Base-by-base conservation (phyloP, 2,797 vertebrate species). In the Astyanax mexicanus region DNA sequence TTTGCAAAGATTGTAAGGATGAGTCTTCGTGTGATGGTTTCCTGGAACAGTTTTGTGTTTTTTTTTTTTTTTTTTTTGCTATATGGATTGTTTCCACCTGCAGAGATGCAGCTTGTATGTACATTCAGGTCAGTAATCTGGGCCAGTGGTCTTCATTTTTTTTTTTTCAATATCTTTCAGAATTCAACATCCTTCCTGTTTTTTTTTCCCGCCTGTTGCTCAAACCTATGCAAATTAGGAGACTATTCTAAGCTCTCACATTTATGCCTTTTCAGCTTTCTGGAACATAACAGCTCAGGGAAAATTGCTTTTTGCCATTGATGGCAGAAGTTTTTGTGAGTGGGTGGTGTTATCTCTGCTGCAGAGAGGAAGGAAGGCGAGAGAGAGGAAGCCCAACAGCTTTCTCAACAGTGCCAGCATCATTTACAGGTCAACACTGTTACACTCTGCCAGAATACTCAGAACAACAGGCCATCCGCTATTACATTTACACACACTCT, bases 211-310 rank as follows among this genome's bases (percentile, higher is more conserved):
- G 55, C 80, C 69, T 70, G 61, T 49, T 79, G 61, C 37, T 80
- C n/a, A 82, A 86, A 84, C 73, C 79, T 78, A 62, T 83, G 80
- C 82, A 85, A 86, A 85, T 72, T 82, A 72, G 62, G 10, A 83
- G 81, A 84, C 78, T 85, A 83, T 88, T 85, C 79, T 65, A 79
- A 71, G 77, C 64, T 69, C 58, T 84, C 15, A 84, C 79, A 84
- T 89, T 88, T 80, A 85, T 68, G 69, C 76, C 72, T 40, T 68
- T 81, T 88, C 84, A 64, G 85, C 78, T 78, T 84, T 79, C 74
- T 78, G 37, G 80, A 78, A 75, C 79, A 85, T 85, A 88, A 88
- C 87, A 57, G 55, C 35, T 74, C 83, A 83, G 61, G 7, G 1
- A 80, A 88, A 89, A 89, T 86, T 76, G 77, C 81, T 80, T 82